Conservation (phyloP, 1,140 invertebrate species). For the Marisa cornuarietis region DNA sequence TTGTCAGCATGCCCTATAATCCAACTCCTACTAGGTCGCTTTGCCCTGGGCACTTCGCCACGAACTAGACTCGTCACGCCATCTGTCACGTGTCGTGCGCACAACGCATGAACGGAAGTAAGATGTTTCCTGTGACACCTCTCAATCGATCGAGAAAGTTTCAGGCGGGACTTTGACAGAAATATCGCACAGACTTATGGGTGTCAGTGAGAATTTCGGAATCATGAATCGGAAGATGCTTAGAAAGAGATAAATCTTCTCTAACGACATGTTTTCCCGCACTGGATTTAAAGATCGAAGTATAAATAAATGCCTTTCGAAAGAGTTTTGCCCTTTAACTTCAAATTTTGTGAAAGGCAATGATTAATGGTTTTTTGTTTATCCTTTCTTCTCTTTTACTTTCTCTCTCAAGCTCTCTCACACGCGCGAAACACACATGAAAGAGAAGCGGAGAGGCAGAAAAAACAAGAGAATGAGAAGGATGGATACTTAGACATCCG, state of each 20-base stretch:
- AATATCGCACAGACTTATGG: no score
- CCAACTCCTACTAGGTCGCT: no score
- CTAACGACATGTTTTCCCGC: background rate
- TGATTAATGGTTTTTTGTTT: background rate
- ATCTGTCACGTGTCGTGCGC: no score
- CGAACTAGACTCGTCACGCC: no score
- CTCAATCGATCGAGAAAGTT: no score
- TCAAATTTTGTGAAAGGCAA: background rate
- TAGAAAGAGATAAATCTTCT: background rate
- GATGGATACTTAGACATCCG: background rate
- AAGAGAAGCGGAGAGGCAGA: no score
- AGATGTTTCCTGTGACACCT: no score
- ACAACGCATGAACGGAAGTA: no score
- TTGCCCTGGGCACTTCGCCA: no score
- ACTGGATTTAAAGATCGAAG: background rate
- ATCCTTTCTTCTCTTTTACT: background rate
- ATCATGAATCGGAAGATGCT: background rate
- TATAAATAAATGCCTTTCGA: background rate
- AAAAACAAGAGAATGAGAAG: background rate
- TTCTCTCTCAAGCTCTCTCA: background rate
- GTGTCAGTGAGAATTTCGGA: background rate
- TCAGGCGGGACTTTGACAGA: no score
- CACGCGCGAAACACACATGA: background rate
- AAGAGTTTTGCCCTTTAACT: background rate
- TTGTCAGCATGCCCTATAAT: no score